Percentiles rank a stretch among this genome's conserved stretches.
phyloP scores from a whole-genome alignment of 2,888 invertebrate species.

The Nycteola revayana region DNA sequence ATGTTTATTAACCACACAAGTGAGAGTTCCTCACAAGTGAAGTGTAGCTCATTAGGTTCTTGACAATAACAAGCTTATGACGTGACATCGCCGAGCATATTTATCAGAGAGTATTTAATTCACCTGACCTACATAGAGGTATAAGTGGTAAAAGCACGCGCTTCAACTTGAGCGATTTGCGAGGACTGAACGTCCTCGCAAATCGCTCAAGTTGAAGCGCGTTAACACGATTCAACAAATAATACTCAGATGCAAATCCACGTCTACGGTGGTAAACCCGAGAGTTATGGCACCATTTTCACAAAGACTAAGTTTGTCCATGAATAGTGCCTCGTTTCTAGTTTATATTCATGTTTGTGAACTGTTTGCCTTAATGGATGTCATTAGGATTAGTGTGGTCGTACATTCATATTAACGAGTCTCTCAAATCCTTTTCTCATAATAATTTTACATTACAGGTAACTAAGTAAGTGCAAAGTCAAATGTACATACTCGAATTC shows the following conservation, averaged over 20 bases:
- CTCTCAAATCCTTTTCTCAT: too few species aligned
- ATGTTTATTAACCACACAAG: too few species aligned
- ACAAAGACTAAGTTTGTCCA: slow-evolving; percentile 31
- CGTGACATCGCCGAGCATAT: slow-evolving; percentile 13
- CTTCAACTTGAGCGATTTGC: too few species aligned
- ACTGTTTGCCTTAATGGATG: too few species aligned
- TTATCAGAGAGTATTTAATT: slow-evolving; percentile 18
- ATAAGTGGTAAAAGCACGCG: slow-evolving; percentile 19
- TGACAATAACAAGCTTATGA: slow-evolving; percentile 31
- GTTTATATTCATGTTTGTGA: too few species aligned
- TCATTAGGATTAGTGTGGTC: too few species aligned
- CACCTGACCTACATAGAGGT: slow-evolving; percentile 32
- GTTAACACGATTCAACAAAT: slow-evolving; percentile 47
- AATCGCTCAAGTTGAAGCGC: slow-evolving; percentile 48
- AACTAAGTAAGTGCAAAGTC: too few species aligned
- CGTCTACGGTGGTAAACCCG: slow-evolving; percentile 35
- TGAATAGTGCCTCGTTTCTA: slow-evolving; percentile 13
- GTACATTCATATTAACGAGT: too few species aligned
- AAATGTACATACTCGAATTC: too few species aligned
- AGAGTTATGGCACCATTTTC: slow-evolving; percentile 38
- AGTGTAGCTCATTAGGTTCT: slow-evolving; percentile 31
- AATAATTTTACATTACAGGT: too few species aligned
- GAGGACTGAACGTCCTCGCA: slow-evolving; percentile 30
- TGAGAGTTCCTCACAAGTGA: slow-evolving; percentile 21
- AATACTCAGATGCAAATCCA: slow-evolving; percentile 46